Base-by-base conservation (phyloP, 1,140 invertebrate genomes). In the Aleiodes sp. region DNA sequence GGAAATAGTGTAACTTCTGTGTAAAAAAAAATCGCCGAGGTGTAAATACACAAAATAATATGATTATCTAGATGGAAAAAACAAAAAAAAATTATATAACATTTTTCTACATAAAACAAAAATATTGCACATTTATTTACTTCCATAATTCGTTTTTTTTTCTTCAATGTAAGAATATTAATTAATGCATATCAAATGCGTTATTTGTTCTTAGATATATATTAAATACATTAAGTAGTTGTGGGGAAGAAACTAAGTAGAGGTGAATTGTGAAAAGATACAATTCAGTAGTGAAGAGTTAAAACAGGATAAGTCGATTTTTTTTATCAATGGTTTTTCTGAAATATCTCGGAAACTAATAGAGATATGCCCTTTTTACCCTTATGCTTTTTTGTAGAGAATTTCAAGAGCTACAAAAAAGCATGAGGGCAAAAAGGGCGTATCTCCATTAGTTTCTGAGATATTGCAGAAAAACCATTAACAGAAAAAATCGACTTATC, bases 11-110 rank as follows among this genome's bases (percentile, higher is more conserved):
- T 57, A 52, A 31, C 26, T 57, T 57, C 21, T 10, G 21, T 57
- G 64, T 66, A 41, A 28, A 66, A 14, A 19, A 14, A 46, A 16
- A n/a, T 46, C 16, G 4, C 8, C 41, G 8, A 60, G 14, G 21
- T 67, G 65, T 67, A 67, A 43, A 67, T 67, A 67, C 46, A 52
- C 65, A 59, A 21, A 21, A n/a, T n/a, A n/a, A n/a, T n/a, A n/a
- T 6, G 14, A 67, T 37, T 21, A 37, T 39, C 14, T 41, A 41
- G 28, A 41, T 21, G 19, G 14, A 61, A 26, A n/a, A n/a, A n/a
- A n/a, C n/a, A n/a, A n/a, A n/a, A n/a, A n/a, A 12, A 33, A 68
- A 68, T 59, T 67, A 67, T 68, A 68, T 60, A 43, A 52, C 35
- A 43, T 28, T 68, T 68, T 68, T 68, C 57, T 68, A 68, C 35